Conservation (phyloP, 2,888 invertebrate genomes). For the Leucoma salicis region DNA sequence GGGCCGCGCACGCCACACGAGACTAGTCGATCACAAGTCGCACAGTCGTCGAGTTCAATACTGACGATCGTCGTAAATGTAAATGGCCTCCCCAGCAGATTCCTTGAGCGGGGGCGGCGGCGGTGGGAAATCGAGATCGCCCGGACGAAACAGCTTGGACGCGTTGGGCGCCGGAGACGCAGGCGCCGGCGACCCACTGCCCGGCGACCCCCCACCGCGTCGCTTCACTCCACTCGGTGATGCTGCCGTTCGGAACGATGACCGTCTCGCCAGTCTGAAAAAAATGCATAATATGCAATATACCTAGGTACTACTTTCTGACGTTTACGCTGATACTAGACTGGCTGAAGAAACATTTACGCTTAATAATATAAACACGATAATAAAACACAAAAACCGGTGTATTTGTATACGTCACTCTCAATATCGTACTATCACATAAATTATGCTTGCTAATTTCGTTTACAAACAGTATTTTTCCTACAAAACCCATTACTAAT, state of each 20-base stretch:
- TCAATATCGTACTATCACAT: too few relatives aligned
- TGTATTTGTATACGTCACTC: too few relatives aligned
- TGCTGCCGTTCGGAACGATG: constrained; percentile 83
- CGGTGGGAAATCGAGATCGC: constrained; percentile 70
- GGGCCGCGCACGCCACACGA: constrained; percentile 19
- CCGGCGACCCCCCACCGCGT: constrained; percentile 70
- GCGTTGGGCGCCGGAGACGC: constrained; percentile 76
- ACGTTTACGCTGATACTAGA: too few relatives aligned
- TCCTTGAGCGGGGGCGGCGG: constrained; percentile 81
- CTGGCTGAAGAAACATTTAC: too few relatives aligned
- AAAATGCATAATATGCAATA: not conserved
- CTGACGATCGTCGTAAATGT: constrained; percentile 76
- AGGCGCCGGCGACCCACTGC: constrained; percentile 67
- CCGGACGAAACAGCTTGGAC: constrained; percentile 74
- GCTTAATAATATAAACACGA: too few relatives aligned
- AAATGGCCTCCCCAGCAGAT: constrained; percentile 86
- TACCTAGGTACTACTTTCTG: too few relatives aligned
- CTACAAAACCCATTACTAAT: too few relatives aligned
- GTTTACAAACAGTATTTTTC: too few relatives aligned
- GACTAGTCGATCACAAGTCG: constrained; percentile 42
- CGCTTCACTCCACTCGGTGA: constrained; percentile 70
- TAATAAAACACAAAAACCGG: too few relatives aligned
- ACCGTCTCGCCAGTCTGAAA: constrained; percentile 84
- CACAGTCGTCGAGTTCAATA: constrained; percentile 51
- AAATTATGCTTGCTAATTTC: too few relatives aligned